Base-by-base conservation (phyloP, 2,888 invertebrate genomes). In the Eugnorisma glareosa region DNA sequence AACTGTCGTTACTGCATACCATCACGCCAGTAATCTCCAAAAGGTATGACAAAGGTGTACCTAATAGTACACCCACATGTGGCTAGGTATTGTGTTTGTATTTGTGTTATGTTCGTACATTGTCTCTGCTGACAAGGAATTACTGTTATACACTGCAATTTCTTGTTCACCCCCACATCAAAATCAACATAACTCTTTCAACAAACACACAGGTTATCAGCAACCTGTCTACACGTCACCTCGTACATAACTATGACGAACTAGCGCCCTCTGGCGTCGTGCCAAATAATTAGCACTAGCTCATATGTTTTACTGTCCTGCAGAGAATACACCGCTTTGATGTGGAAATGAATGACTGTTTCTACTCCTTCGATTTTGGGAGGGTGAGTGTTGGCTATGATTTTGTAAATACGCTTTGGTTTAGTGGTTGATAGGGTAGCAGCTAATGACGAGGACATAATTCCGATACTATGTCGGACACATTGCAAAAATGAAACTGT, bases 221-320 rank as follows among this genome's bases (percentile, higher is more conserved):
- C 48, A 67, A 66, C 8, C 74, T 70, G 28, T 84, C 67, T n/a
- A 18, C 61, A 54, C 69, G 31, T 40, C 54, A 51, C 43, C 45
- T 81, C 15, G 8, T 51, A 54, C 37, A 59, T 61, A 59, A 21
- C 54, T 35, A 59, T 51, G 51, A 57, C n/a, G 37, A 57, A 57
- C 63, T 37, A 54, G 64, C 70, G 74, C 86, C 81, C 63, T 74
- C 79, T 90, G 89, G 89, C 90, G 57, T 24, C 15, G 13, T 48
- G 90, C 89, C 86, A 86, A 73, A 63, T 51, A 59, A 79, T 83
- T 79, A 79, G 57, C 64, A 83, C 74, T 70, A 79, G 72, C 71
- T 59, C 84, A 83, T 73, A 84, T 67, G 71, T 76, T 86, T 83
- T 76, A 86, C 74, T 86, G 84, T 76, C 73, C 64, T 67, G 66